A percentile compares a stretch with the other conserved stretches of the same genome.
Conservation (phyloP, 2,113 vertebrate genomes). For the Trogon surrucura region DNA sequence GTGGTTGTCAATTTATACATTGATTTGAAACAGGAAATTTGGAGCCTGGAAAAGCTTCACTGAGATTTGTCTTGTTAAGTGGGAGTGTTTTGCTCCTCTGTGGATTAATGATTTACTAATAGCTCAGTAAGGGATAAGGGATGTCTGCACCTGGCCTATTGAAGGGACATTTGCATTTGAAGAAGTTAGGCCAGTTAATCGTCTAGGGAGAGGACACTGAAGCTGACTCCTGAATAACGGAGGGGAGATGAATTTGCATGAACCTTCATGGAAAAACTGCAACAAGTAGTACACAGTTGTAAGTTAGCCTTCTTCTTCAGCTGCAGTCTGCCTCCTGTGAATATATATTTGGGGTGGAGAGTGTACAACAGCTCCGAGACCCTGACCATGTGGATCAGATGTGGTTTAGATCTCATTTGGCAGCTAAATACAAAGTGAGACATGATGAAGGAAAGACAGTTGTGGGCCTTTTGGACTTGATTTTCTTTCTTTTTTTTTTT, state of each 20-base stretch:
- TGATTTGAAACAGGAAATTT: slow-evolving; percentile 5
- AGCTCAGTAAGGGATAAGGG: neutral
- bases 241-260: neutral
- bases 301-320: neutral
- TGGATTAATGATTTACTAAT: slow-evolving; percentile 16
- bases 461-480: neutral
- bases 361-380: neutral
- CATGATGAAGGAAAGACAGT: neutral
- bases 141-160: neutral
- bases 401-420: neutral
- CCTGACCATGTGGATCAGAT: neutral
- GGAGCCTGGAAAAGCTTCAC: neutral
- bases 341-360: neutral
- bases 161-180: slow-evolving; percentile 4
- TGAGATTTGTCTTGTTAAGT: neutral
- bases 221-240: neutral
- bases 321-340: neutral
- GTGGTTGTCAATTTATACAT: neutral
- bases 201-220: neutral
- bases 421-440: neutral
- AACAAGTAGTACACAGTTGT: neutral
- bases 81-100: neutral
- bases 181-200: neutral
- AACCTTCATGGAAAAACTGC: neutral
- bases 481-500: neutral